Percentiles rank a stretch among this genome's conserved stretches.
These are phyloP conservation scores for Drosophila atroscutellata DNA, from an alignment of 2,888 invertebrate genomes.

Conservation along the genomic window DNA sequence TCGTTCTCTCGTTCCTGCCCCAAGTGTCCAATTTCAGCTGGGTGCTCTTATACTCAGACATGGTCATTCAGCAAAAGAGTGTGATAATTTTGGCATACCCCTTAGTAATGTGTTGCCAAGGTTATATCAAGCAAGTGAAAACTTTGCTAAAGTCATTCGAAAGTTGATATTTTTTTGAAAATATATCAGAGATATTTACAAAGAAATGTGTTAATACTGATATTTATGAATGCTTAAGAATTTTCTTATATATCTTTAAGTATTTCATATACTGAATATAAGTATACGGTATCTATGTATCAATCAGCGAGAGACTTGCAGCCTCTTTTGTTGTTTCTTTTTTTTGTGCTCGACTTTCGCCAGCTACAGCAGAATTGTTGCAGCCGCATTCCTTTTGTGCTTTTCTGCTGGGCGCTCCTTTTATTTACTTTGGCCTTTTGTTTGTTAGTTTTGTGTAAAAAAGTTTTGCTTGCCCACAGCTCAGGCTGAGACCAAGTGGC, in stretches of 20 bases:
- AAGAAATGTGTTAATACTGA: neutral
- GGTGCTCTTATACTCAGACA: constrained; percentile 29
- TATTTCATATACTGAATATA: too few species aligned
- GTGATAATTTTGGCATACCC: constrained; percentile 52
- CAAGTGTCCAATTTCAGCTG: constrained; percentile 69
- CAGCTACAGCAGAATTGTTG: constrained; percentile 47
- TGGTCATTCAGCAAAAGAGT: constrained; percentile 35
- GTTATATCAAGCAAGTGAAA: neutral
- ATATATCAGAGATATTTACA: neutral
- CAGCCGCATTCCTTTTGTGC: constrained; percentile 47
- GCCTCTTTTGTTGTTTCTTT: constrained; percentile 31
- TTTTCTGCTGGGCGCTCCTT: constrained; percentile 43
- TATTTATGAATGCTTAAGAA: neutral
- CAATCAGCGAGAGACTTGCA: neutral
- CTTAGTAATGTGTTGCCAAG: neutral
- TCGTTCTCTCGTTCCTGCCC: constrained; percentile 29
- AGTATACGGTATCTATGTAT: neutral
- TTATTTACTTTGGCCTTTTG: constrained; percentile 75
- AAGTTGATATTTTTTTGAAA: neutral
- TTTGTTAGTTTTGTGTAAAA: constrained; percentile 70
- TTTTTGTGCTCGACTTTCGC: constrained; percentile 39
- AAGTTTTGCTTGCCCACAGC: constrained; percentile 57
- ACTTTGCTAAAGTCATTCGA: neutral
- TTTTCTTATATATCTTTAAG: neutral
- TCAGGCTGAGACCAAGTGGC: constrained; percentile 44